phyloP scores from a whole-genome alignment of 2,888 invertebrate species.

The Aphelenchoides bicaudatus region DNA sequence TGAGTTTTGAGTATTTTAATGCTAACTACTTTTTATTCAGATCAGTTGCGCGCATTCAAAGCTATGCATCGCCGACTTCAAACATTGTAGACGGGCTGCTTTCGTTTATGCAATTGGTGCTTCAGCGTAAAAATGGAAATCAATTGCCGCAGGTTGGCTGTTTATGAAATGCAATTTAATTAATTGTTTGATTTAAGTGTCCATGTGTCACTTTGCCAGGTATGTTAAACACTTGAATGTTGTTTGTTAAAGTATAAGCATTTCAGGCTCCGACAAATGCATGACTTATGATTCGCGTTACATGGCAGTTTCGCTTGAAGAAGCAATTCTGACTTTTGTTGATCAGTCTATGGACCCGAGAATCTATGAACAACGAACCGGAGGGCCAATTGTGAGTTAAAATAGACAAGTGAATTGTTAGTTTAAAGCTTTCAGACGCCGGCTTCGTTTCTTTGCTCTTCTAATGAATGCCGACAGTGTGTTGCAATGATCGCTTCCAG shows the following conservation, averaged over 20 bases:
- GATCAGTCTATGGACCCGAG: slow-evolving; percentile 42
- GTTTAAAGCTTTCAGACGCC: slow-evolving; percentile 38
- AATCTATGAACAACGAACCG: slow-evolving; percentile 26
- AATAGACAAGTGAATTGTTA: slow-evolving; percentile 9
- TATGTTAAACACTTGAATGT: slow-evolving; percentile 13
- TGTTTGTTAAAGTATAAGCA: background rate
- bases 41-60: too few species aligned
- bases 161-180: background rate
- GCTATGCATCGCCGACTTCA: too few species aligned
- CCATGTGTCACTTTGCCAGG: slow-evolving; percentile 54
- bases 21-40: too few species aligned
- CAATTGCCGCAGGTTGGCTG: slow-evolving; percentile 42
- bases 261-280: slow-evolving; percentile 39
- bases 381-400: slow-evolving; percentile 39
- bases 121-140: slow-evolving; percentile 45
- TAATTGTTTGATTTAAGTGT: slow-evolving; percentile 41
- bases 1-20: too few species aligned
- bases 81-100: too few species aligned
- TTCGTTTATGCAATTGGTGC: slow-evolving; percentile 35
- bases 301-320: slow-evolving; percentile 41
- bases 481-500: slow-evolving; percentile 44
- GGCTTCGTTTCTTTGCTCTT: slow-evolving; percentile 41
- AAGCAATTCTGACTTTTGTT: slow-evolving; percentile 56
- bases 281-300: slow-evolving; percentile 52
- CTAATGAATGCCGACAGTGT: slow-evolving; percentile 50